Base-by-base conservation (phyloP, 2,797 vertebrate genomes). In the Chaenodraco wilsoni region DNA sequence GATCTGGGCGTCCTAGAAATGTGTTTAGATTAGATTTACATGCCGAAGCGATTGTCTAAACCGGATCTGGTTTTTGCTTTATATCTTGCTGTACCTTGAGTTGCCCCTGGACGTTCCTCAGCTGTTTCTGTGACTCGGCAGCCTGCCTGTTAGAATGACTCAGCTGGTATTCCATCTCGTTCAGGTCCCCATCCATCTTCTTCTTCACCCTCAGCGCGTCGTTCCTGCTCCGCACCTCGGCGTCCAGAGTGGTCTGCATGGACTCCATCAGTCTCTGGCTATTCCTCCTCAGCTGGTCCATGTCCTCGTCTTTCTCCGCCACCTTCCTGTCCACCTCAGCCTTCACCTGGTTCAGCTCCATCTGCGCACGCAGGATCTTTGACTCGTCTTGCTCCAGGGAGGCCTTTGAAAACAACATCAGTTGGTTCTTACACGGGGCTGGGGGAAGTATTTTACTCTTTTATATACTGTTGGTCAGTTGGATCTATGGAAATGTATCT, bases 101-200 rank as follows among this genome's bases (percentile, higher is more conserved):
- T 37, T 96, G 96, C 16, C 90, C 93, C 78, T 97, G 96, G 49
- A 95, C 23, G 0, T 85, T 92, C 78, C 94, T 96, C 61, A 97
- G 93, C 31, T 97, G 96, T 66, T 96, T 97, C 87, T 96, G 95
- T 33, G 94, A 86, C 83, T 97, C 96, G 3, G 92, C 90, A 6
- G 90, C 90, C 82, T 96, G 96, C 19, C 93, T 89, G 87, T 95
- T 97, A 71, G 95, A 91, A 14, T 95, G 96, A 71, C 94, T 94
- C 69, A 98, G 91, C 82, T 97, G 96, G 64, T 96, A 91, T 90
- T 97, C 96, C 95, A 97, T 94, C 85, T 97, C 95, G 9, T 95
- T 96, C 41, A 96, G 91, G 74, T 96, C 95, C 27, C 95, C 95
- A 60, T 97, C 96, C 96, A 96, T 96, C 91, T 97, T 98, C 93